These are phyloP conservation scores for Harpagus bidentatus DNA, from an alignment of 2,113 vertebrate genomes.

Conservation along the genomic window DNA sequence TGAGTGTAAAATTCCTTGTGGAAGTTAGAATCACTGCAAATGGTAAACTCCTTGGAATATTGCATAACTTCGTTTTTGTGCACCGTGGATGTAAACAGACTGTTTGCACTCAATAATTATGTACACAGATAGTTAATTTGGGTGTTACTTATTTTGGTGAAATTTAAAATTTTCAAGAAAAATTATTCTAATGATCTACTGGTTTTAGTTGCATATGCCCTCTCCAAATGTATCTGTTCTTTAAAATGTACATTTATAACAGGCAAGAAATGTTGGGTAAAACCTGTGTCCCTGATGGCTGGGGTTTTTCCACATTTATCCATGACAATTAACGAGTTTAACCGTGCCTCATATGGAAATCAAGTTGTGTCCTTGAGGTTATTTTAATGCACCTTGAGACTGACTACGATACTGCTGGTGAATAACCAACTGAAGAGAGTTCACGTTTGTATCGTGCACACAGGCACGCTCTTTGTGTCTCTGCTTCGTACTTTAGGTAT, in stretches of 20 bases:
- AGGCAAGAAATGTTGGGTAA: not conserved
- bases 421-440: too few species aligned
- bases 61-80: not conserved
- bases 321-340: not conserved
- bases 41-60: not conserved
- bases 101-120: not conserved
- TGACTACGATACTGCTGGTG: too few species aligned
- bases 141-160: not conserved
- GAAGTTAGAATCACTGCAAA: not conserved
- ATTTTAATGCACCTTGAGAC: not conserved
- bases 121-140: rapidly evolving
- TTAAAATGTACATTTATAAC: not conserved
- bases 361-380: not conserved
- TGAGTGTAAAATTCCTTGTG: not conserved
- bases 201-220: not conserved
- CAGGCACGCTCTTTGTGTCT: not conserved
- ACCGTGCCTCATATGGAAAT: not conserved
- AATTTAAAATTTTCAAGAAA: not conserved
- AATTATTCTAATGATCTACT: not conserved
- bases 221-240: not conserved
- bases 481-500: not conserved
- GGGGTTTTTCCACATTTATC: not conserved
- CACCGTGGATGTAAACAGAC: too few species aligned
- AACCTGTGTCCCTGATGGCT: not conserved
- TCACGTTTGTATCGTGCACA: not conserved